These are phyloP conservation scores for Geotrypetes seraphini DNA, from an alignment of 2,797 vertebrate species.

Conservation along the genomic window DNA sequence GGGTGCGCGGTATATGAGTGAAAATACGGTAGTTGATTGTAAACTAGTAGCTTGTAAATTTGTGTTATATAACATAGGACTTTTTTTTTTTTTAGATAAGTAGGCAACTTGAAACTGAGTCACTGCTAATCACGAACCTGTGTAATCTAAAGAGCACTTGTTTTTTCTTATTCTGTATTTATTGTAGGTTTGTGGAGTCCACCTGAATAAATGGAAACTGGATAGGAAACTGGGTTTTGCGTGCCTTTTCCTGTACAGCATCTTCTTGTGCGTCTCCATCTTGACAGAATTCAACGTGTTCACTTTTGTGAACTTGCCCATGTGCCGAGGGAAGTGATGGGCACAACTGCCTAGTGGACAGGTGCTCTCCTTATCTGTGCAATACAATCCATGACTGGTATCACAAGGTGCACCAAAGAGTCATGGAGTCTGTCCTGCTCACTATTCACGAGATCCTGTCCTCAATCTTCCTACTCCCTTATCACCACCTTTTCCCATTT, in stretches of 20 bases:
- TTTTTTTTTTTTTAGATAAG: neutral
- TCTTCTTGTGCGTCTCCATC: slow-evolving; percentile 96
- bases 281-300: slow-evolving; percentile 98
- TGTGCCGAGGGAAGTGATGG: slow-evolving; percentile 74
- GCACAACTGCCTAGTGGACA: slow-evolving; percentile 24
- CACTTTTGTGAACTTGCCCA: slow-evolving; percentile 95
- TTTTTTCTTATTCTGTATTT: slow-evolving; percentile 10
- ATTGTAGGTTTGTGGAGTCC: slow-evolving; percentile 81
- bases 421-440: slow-evolving; percentile 21
- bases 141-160: neutral
- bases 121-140: neutral
- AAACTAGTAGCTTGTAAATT: no score
- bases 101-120: no score
- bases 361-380: slow-evolving; percentile 54
- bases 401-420: slow-evolving; percentile 23
- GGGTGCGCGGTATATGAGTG: no score
- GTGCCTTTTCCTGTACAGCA: slow-evolving; percentile 80
- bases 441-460: slow-evolving; percentile 32
- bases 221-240: slow-evolving; percentile 79
- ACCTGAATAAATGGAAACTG: slow-evolving; percentile 90
- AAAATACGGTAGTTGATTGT: no score
- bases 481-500: neutral
- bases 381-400: slow-evolving; percentile 49
- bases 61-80: no score
- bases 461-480: slow-evolving; percentile 4